Base-by-base conservation (phyloP, 2,888 invertebrate genomes). In the Phengaris arion region DNA sequence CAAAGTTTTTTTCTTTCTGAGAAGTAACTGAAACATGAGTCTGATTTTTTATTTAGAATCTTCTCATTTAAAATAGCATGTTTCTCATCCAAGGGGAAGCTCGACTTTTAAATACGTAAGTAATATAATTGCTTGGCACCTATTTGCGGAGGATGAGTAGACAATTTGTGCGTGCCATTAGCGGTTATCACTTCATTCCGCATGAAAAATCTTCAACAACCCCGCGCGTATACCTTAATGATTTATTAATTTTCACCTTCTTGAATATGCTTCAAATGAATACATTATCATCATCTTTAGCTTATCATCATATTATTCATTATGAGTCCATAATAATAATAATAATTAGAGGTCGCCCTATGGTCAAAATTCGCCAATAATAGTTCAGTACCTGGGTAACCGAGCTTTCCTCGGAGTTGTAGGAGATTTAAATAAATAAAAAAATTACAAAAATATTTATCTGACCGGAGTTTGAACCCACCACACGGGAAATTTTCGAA, bases 101-200 rank as follows among this genome's bases (percentile, higher is more conserved):
- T 46, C 55, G 54, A 57, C 48, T 74, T 74, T 74, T 48, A 74
- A 74, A 46, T 64, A 22, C 46, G 59, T 13, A 77, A 79, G 75
- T 76, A 76, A 75, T 77, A 35, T 45, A 64, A 64, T 64, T 64
- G 64, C 35, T 35, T 64, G 64, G 35, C 12, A 64, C 64, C 64
- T 64, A 64, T 64, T 64, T 35, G 64, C 75, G 80, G 82, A 82
- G 85, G 89, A 90, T 93, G 93, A 93, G 91, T 90, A 90, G 85
- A 84, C 85, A 80, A 77, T 88, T 86, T 83, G 83, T 85, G 87
- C 83, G 83, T 84, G 91, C 92, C 93, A 93, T 93, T 93, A 93
- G 92, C 87, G 91, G 93, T 93, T 93, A 93, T 93, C 93, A 93
- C 93, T 93, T 89, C 93, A 92, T 93, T 93, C 93, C 93, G 87